These are phyloP conservation scores for Corbicula japonica DNA, from an alignment of 2,888 invertebrate species.

Conservation along the genomic window DNA sequence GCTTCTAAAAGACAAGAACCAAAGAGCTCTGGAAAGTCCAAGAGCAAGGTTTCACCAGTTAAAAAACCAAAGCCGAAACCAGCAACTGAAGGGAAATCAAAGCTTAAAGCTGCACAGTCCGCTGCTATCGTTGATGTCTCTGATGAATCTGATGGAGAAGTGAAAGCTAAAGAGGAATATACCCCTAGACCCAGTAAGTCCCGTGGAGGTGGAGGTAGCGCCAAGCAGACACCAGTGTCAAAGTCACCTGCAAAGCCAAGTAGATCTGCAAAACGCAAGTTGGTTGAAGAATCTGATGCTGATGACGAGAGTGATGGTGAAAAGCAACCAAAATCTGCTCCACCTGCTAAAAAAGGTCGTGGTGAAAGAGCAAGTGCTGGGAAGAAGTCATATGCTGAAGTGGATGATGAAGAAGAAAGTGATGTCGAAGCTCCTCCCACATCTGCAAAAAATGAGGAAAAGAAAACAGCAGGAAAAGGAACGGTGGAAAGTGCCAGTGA, in stretches of 20 bases:
- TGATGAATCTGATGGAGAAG: constrained; percentile 29
- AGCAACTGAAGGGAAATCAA: constrained; percentile 3
- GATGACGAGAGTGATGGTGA: constrained; percentile 29
- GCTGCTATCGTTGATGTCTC: constrained; percentile 9
- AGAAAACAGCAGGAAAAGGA: neutral
- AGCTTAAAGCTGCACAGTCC: constrained; percentile 8
- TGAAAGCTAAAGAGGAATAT: constrained; percentile 23
- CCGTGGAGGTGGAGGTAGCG: constrained; percentile 11
- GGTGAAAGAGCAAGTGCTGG: neutral
- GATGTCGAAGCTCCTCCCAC: neutral
- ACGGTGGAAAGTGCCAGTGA: neutral
- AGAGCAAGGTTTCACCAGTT: no score
- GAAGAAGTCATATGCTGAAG: neutral
- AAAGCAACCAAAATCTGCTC: neutral
- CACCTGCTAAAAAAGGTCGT: neutral
- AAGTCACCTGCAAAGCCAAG: constrained; percentile 6
- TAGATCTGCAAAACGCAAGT: constrained; percentile 4
- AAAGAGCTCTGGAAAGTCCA: constrained; percentile 13
- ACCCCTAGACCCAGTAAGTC: constrained; percentile 43
- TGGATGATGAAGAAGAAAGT: neutral
- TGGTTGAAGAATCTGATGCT: constrained; percentile 24
- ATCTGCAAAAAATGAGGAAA: neutral
- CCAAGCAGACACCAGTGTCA: neutral
- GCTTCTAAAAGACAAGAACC: constrained; percentile 2
- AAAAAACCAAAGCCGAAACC: neutral